These are phyloP conservation scores for Cosmia pyralina DNA, from an alignment of 2,888 invertebrate genomes.

Conservation along the genomic window DNA sequence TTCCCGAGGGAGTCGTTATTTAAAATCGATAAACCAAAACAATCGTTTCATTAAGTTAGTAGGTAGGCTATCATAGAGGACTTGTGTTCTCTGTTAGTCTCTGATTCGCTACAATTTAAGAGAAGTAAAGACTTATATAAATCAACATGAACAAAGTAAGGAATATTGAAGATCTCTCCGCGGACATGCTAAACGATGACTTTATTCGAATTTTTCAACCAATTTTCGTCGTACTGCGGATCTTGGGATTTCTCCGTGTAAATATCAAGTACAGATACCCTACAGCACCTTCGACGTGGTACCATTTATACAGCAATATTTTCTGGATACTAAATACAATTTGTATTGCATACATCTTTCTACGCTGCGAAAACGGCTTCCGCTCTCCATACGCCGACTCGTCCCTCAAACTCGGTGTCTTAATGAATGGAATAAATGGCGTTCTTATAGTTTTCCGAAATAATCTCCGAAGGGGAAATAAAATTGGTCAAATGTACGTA, in stretches of 20 bases:
- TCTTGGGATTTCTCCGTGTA: slow-evolving; percentile 75
- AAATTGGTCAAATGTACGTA: slow-evolving; percentile 74
- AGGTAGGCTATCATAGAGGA: background rate
- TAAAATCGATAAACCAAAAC: slow-evolving; percentile 10
- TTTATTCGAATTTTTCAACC: slow-evolving; percentile 75
- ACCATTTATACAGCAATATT: slow-evolving; percentile 68
- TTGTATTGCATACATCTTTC: slow-evolving; percentile 58
- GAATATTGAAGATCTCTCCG: slow-evolving; percentile 70
- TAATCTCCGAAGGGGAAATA: slow-evolving; percentile 58
- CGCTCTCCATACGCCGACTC: slow-evolving; percentile 62
- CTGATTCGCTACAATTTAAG: background rate
- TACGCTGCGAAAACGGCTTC: slow-evolving; percentile 63
- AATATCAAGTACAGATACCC: slow-evolving; percentile 74
- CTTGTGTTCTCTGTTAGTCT: slow-evolving; percentile 30
- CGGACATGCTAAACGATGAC: slow-evolving; percentile 77
- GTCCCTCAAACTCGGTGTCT: slow-evolving; percentile 68
- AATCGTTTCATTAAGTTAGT: background rate
- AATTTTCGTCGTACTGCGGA: slow-evolving; percentile 68
- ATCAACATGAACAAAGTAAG: slow-evolving; percentile 45
- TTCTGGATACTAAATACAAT: slow-evolving; percentile 69
- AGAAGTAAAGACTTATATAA: background rate
- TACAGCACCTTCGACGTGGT: slow-evolving; percentile 69
- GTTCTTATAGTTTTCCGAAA: slow-evolving; percentile 68
- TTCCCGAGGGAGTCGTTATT: slow-evolving; percentile 37
- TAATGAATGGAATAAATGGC: slow-evolving; percentile 66